These are phyloP conservation scores for Cottoperca gobio DNA, from an alignment of 2,797 vertebrate species.

Conservation along the genomic window DNA sequence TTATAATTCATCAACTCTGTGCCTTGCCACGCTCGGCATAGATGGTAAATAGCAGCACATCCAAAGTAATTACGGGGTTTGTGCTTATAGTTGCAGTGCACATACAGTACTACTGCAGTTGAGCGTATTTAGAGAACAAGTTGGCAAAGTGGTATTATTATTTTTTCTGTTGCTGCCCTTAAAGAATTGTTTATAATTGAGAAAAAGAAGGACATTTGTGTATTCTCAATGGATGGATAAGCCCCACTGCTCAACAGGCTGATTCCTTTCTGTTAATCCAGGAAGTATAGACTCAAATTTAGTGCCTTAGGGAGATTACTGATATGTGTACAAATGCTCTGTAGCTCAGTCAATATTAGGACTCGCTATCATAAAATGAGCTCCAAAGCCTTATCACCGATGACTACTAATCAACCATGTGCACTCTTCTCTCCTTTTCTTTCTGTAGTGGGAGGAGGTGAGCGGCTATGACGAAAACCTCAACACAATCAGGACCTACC, in stretches of 20 bases:
- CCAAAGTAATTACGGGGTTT: constrained; percentile 67
- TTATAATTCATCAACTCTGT: constrained; percentile 64
- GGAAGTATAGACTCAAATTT: constrained; percentile 51
- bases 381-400: constrained; percentile 1
- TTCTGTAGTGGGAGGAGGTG: constrained; percentile 96
- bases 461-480: constrained; percentile 99
- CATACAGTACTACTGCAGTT: constrained; percentile 59
- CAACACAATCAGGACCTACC: constrained; percentile 98
- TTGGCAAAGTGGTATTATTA: constrained; percentile 32
- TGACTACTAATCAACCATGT: constrained; percentile 53
- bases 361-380: constrained; percentile 32
- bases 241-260: constrained; percentile 20
- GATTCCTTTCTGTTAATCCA: constrained; percentile 59
- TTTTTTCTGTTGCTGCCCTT: constrained; percentile 50
- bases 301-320: constrained; percentile 57
- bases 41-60: constrained; percentile 53
- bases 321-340: constrained; percentile 56
- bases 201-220: constrained; percentile 47
- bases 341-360: constrained; percentile 49
- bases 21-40: constrained; percentile 49
- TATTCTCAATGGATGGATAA: constrained; percentile 57
- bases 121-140: constrained; percentile 53
- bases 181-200: constrained; percentile 49
- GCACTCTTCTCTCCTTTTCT: constrained; percentile 2
- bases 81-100: constrained; percentile 49